Conservation (phyloP, 1,140 invertebrate species). For the Berghia stephanieae region DNA sequence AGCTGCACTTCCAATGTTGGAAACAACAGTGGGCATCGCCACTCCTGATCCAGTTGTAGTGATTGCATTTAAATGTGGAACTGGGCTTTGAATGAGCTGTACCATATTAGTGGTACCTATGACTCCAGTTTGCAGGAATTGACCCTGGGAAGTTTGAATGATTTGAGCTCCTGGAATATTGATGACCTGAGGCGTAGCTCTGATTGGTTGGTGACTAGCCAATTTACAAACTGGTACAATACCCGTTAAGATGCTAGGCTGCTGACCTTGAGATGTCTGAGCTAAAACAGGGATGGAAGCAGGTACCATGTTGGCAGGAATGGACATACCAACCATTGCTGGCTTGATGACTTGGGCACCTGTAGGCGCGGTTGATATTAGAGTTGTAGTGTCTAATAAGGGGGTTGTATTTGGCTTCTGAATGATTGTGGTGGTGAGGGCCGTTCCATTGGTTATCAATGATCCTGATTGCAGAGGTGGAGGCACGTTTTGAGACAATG, state of each 20-base stretch:
- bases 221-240: conserved; percentile 15
- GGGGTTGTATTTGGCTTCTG: no score
- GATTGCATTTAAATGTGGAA: no score
- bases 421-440: no score
- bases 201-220: neutral
- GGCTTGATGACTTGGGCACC: no score
- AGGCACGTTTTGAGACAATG: no score
- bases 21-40: neutral
- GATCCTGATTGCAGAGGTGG: no score
- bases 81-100: conserved; percentile 9
- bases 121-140: neutral
- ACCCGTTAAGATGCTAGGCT: neutral
- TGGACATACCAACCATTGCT: neutral
- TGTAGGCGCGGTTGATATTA: no score
- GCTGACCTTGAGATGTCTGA: neutral
- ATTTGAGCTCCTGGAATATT: neutral
- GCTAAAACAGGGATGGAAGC: neutral
- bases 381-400: no score
- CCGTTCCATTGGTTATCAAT: no score
- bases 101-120: neutral
- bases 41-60: neutral
- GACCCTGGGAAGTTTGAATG: conserved; percentile 22
- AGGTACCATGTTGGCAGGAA: conserved; percentile 20
- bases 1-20: neutral
- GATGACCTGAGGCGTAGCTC: neutral